Base-by-base conservation (phyloP, 2,113 vertebrate species). In the Podiceps cristatus region DNA sequence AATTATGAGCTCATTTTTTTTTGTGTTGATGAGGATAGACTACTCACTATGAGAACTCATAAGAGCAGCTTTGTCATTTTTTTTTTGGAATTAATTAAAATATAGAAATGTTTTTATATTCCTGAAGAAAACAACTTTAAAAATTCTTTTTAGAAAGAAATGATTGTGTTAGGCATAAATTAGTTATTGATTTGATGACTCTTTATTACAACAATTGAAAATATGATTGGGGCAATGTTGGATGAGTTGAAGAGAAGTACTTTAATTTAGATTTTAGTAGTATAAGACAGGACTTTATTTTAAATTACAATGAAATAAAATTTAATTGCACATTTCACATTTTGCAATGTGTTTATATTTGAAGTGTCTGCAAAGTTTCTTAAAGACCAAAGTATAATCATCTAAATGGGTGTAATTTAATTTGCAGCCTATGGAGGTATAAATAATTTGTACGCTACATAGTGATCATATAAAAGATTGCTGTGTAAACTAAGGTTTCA, bases 341-440 rank as follows among this genome's bases (percentile, higher is more conserved):
- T 94, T 79, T 91, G 73, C 77, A 52, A 9, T 58, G 15, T 82
- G 80, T 94, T 95, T 94, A n/a, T 88, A 90, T 82, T 94, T 90
- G 84, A 94, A 96, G 85, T 91, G 84, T 66, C 92, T 91, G 89
- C 76, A 62, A 89, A 91, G 87, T 96, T 96, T 94, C 81, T 92
- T 91, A 76, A 93, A 91, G 77, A 95, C 69, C 59, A 90, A 90
- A 94, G 89, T 91, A 88, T 91, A 88, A 96, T 95, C 55, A 85
- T 59, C 74, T 81, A 82, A 93, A 93, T 91, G 55, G 37, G n/a
- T 88, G 28, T 83, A 86, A 95, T 94, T 92, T 88, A 96, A 97
- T 97, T 96, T 94, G 71, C 62, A 76, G 19, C 58, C 74, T 59
- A 14, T 29, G 55, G 66, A 85, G 66, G 71, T 91, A 87, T 85